Evolutionary conservation across 2,797 vertebrate species (phyloP), one percentile per base, ranked within the genome.

Genomic region (Syngnathus rostellatus): DNA sequence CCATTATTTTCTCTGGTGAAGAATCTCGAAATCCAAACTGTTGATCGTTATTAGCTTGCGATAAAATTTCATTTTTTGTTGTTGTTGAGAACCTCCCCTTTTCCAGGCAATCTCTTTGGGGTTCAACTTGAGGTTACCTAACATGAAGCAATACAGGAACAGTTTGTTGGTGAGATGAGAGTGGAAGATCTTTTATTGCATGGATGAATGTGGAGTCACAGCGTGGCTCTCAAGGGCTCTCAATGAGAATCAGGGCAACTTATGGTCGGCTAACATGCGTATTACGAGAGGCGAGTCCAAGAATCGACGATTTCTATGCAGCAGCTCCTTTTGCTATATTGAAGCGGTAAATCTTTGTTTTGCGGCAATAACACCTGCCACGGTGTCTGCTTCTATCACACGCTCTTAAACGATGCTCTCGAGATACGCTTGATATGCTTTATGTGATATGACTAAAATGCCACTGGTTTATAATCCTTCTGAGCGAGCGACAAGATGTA

Each of bases 311-410:
- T 55, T 58, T 37, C 8, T 31, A 38, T 31, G 14, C 53, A 55
- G 14, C 2, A 17, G 31, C 31, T 58, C 55, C 14, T 11, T 43
- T 41, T 67, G 70, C 12, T 12, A 25, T 60, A 68, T 48, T 61
- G 65, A 71, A 63, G 69, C 62, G 41, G 63, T 60, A 71, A 68
- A 75, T 74, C 73, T 74, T 78, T 79, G 66, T 72, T 68, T 53
- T 71, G 64, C 57, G 54, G 61, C 37, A 76, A 66, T 61, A 71
- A 71, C 17, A 60, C 21, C 65, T 46, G 48, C 66, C 63, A 65
- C 58, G 55, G 31, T 72, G 70, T 48, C 65, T 53, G 62, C 59
- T 11, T 61, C 19, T 2, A 23, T 61, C 59, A 12, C 31, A 41
- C 9, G 19, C 3, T 10, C 31, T 72, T 74, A 73, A 73, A 76